Conservation (phyloP, 2,113 vertebrate species). For the Brienomyrus longianalis region DNA sequence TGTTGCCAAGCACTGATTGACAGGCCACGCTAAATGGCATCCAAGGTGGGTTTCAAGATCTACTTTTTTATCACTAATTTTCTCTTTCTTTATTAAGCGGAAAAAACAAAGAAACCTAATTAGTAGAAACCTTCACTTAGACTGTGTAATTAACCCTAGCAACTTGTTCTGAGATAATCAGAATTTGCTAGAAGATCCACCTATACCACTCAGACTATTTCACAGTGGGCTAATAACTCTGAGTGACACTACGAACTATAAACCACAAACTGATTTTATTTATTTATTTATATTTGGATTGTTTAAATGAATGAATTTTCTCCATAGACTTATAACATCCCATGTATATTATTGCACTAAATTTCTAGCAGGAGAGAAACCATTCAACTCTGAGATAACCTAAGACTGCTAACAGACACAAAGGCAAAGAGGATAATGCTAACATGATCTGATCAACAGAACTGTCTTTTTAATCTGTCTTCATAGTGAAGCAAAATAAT, state of each 20-base stretch:
- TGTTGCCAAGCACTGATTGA: not conserved
- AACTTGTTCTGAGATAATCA: not conserved
- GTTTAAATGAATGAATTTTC: not conserved
- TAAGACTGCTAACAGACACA: not conserved
- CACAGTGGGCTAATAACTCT: not conserved
- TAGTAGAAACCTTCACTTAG: not conserved
- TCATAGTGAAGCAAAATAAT: conserved; percentile 5
- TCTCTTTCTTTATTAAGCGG: not conserved
- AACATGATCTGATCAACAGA: not conserved
- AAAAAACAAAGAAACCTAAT: not conserved
- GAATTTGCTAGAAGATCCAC: not conserved
- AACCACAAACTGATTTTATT: not conserved
- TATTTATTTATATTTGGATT: not conserved
- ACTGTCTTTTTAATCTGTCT: not conserved
- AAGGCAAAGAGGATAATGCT: not conserved
- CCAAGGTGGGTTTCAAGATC: not conserved
- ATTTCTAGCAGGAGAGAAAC: not conserved
- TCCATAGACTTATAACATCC: not conserved
- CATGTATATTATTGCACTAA: not conserved
- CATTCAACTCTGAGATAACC: not conserved
- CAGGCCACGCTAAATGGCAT: not conserved
- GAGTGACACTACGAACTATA: not conserved
- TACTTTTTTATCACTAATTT: not conserved
- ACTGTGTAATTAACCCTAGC: not conserved
- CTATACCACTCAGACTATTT: not conserved